Evolutionary conservation across 2,113 vertebrate genomes (phyloP), one percentile per base, ranked within the genome.

Genomic region (Antidorcas marsupialis): DNA sequence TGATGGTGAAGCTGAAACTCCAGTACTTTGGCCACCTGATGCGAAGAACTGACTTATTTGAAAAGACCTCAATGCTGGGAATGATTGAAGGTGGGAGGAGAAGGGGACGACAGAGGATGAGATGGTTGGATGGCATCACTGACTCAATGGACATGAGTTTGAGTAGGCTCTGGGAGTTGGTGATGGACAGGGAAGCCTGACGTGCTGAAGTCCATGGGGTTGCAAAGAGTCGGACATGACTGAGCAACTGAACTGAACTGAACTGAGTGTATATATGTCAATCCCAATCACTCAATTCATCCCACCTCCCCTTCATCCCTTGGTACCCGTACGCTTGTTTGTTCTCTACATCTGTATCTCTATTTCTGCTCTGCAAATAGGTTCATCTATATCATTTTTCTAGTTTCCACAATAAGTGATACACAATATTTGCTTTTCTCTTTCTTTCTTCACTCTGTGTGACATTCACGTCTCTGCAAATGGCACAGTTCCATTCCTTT

Each of bases 201-300:
- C 0, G 0, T 36, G 4, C 67, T 71, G 10, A 23, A 71, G n/a
- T 12, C 6, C 9, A 13, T 6, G n/a, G n/a, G 19, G 67, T 71
- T 2, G 0, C 10, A 39, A 71, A 71, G n/a, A 71, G 19, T 13
- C 2, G 0, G 67, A 71, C 67, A 39, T 0, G 5, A 71, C 67
- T 71, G n/a, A 71, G n/a, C 5, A 0, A 39, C n/a, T 39, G n/a
- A 39, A 39, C 64, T 71, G 64, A 71, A 71, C 5, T 23, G 10
- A 71, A 71, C 67, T 39, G 19, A 71, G 4, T 71, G n/a, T 71
- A 12, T 39, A 39, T 71, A 39, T 71, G n/a, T 71, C 19, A 3
- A 71, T 71, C 19, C 67, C 9, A 71, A 36, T 71, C 67, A 71
- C n/a, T 71, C 19, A 39, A 0, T 71, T 39, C n/a, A 71, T 23